Evolutionary conservation across 2,113 vertebrate genomes (phyloP), one percentile per base, ranked within the genome.

Genomic region (Sinocyclocheilus anshuiensis): DNA sequence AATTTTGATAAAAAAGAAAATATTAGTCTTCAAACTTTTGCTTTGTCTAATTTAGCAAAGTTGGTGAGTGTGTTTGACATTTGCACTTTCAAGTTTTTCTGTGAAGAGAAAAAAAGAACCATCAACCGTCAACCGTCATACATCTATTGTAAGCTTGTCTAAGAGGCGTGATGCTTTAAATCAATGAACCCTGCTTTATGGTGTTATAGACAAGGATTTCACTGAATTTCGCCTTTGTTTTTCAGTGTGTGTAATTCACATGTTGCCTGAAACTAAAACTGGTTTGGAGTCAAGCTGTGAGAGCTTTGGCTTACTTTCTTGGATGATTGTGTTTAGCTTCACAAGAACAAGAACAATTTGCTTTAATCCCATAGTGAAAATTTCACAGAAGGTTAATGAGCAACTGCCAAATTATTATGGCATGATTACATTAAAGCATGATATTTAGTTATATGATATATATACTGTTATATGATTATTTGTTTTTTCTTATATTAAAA

Each of bases 321-420:
- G 9, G 12, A 86, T 79, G 67, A 84, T 29, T 76, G 65, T 85
- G 50, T 76, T 55, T 26, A 39, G 53, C 69, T 77, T 88, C 84
- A 83, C 6, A 74, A 71, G 77, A 65, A 82, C 15, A 74, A 69
- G 77, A 65, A 63, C 16, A 72, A 77, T 71, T 83, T 88, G 67
- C 84, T 86, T 86, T 82, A 63, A 81, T 77, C 77, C 85, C 36
- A 71, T 26, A 24, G 36, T 45, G 22, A 45, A 81, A 65, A 22
- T 26, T 81, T 63, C 57, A 45, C 20, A 80, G 33, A 61, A 65
- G 13, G n/a, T 65, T 81, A 65, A 24, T 81, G 36, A 45, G 42
- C 36, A 81, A 74, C 63, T 83, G 77, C n/a, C 39, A 78, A 83
- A 69, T 16, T 53, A 33, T 55, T 53, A 55, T 50, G 57, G 24